Conservation (phyloP, 2,888 invertebrate species). For the Isoperla grammatica region DNA sequence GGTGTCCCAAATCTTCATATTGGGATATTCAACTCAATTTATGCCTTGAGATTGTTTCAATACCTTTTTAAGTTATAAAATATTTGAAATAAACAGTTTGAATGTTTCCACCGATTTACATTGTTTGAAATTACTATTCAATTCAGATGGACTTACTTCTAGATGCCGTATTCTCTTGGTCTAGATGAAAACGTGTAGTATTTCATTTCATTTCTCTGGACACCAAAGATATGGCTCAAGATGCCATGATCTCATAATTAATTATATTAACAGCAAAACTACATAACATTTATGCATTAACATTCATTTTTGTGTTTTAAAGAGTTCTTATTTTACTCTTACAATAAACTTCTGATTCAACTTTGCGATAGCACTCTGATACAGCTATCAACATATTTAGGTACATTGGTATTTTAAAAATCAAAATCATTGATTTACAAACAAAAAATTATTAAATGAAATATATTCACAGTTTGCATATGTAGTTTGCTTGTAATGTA, state of each 20-base stretch:
- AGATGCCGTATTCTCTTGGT: slow-evolving; percentile 9
- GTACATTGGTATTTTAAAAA: not conserved
- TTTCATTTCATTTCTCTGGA: slow-evolving; percentile 5
- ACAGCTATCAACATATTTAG: not conserved
- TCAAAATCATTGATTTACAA: slow-evolving; percentile 22
- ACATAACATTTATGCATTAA: too few relatives aligned
- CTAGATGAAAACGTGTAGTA: slow-evolving; percentile 1
- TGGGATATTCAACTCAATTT: too few relatives aligned
- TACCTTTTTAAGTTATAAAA: not conserved
- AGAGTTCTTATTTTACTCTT: slow-evolving; percentile 1
- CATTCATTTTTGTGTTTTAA: slow-evolving; percentile 15
- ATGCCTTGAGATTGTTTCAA: not conserved
- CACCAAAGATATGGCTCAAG: slow-evolving; percentile 22
- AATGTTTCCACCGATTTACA: slow-evolving; percentile 11
- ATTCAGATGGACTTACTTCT: not conserved
- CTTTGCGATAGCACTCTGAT: not conserved
- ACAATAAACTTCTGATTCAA: too few relatives aligned
- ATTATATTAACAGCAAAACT: not conserved
- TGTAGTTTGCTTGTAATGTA: slow-evolving; percentile 9
- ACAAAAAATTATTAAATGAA: slow-evolving; percentile 1
- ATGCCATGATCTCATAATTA: slow-evolving; percentile 23
- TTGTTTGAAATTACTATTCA: not conserved
- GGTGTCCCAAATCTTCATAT: too few relatives aligned
- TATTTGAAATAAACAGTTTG: not conserved
- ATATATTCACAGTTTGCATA: slow-evolving; percentile 3